Evolutionary conservation across 2,113 vertebrate genomes (phyloP), one percentile per base, ranked within the genome.

Genomic region (Sceloporus tristichus): DNA sequence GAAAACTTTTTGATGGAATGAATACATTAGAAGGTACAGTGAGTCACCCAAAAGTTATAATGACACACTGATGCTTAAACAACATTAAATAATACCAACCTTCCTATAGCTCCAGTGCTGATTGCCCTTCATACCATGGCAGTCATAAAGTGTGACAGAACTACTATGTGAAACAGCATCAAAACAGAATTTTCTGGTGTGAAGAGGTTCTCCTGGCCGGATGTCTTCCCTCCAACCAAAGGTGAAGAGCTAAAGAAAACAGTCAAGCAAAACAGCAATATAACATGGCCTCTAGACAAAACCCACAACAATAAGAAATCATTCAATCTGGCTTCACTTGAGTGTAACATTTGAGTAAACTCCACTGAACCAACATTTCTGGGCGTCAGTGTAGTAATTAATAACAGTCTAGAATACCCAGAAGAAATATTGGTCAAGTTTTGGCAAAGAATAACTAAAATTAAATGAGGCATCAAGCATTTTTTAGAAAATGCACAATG

Each of bases 181-280:
- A 0, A 98, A 97, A 95, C 98, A 98, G 96, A 98, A 98, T 80
- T 98, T 98, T 13, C 98, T 97, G 75, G 97, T 98, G 94, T 98
- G 98, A 73, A 98, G 95, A 0, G 98, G 98, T 86, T 98, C 98
- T 3, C 98, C 98, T 0, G 98, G 98, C 11, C 98, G 97, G 84
- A 98, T 96, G 70, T 98, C 98, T 92, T 98, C 98, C 90, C 98
- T 97, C 98, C 98, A 98, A 10, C 98, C 98, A 56, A 98, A 98
- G n/a, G 98, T 98, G 88, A 98, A 98, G 87, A 98, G 97, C 98
- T 98, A 85, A 56, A 25, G 86, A 77, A 94, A 92, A 78, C 10
- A 90, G 90, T 2, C 68, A 93, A 86, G 79, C 40, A 82, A 80
- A 0, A 16, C 19, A 53, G 59, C 9, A 9, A 56, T 18, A 3